Evolutionary conservation across 2,113 vertebrate genomes (phyloP).

Genomic region (Puffinus mauretanicus): DNA sequence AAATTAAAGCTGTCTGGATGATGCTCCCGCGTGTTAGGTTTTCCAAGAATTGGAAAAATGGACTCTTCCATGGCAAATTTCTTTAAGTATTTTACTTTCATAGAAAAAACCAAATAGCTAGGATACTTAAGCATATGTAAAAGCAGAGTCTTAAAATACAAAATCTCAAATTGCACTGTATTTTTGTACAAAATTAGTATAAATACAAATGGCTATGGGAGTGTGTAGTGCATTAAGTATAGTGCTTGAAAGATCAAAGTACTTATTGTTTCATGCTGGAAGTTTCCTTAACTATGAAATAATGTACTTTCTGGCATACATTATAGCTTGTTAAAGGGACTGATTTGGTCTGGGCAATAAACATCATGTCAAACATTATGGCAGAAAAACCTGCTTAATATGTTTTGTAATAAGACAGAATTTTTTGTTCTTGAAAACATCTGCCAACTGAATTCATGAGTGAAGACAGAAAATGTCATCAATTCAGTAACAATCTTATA

Average conservation of each 20-base stretch:
- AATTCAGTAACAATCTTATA: slow-evolving; percentile 75
- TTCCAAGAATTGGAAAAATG: neutral
- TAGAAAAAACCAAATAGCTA: neutral
- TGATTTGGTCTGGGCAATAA: slow-evolving; percentile 79
- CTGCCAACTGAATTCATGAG: slow-evolving; percentile 77
- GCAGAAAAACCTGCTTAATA: slow-evolving; percentile 77
- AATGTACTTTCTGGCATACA: slow-evolving; percentile 73
- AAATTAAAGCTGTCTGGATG: neutral
- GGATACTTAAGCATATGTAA: neutral
- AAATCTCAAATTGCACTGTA: neutral
- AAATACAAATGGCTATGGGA: slow-evolving; percentile 24
- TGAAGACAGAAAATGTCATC: slow-evolving; percentile 83
- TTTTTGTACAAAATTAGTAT: slow-evolving; percentile 38
- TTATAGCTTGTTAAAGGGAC: slow-evolving; percentile 73
- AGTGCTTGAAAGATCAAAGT: slow-evolving; percentile 73
- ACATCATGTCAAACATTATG: slow-evolving; percentile 79
- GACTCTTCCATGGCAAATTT: neutral
- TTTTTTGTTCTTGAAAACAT: slow-evolving; percentile 82
- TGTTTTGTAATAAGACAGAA: slow-evolving; percentile 78
- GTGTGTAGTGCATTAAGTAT: slow-evolving; percentile 33
- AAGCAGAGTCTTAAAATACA: neutral
- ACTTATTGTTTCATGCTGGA: slow-evolving; percentile 70
- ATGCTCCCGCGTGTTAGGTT: neutral
- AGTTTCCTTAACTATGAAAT: slow-evolving; percentile 72
- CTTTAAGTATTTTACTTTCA: neutral